These are phyloP conservation scores for Brachyptera putata DNA, from an alignment of 2,888 invertebrate genomes.

Conservation along the genomic window DNA sequence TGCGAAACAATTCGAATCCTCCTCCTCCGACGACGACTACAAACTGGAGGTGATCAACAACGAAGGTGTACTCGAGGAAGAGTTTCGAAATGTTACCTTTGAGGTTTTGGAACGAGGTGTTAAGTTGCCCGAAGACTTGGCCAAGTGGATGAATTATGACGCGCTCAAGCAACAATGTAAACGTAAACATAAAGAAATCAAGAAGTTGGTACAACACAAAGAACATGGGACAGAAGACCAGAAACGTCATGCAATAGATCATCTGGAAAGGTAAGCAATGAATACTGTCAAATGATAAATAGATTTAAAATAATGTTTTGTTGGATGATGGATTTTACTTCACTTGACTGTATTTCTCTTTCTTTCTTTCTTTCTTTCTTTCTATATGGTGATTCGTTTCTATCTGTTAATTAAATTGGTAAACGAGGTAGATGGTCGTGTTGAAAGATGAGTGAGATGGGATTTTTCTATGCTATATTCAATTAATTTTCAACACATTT, in stretches of 20 bases:
- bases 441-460: too few relatives aligned
- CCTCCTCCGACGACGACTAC: conserved; percentile 43
- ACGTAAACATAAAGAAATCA: conserved; percentile 43
- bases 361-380: too few relatives aligned
- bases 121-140: conserved; percentile 49
- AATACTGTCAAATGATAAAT: too few relatives aligned
- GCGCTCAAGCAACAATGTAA: conserved; percentile 55
- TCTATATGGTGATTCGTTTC: too few relatives aligned
- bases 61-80: conserved; percentile 1
- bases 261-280: conserved; percentile 34
- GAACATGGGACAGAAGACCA: conserved; percentile 31
- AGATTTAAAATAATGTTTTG: too few relatives aligned
- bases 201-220: conserved; percentile 34
- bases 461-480: too few relatives aligned
- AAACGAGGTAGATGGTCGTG: too few relatives aligned
- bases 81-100: conserved; percentile 14
- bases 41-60: conserved; percentile 32
- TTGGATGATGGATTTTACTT: too few relatives aligned
- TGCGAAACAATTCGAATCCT: conserved; percentile 30
- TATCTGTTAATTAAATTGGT: too few relatives aligned
- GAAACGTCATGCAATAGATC: conserved; percentile 32
- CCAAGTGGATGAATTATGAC: conserved; percentile 56
- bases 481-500: too few relatives aligned
- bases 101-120: conserved; percentile 46
- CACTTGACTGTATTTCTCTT: too few relatives aligned